phyloP scores from a whole-genome alignment of 2,797 vertebrate genomes.

The Momotus momota region DNA sequence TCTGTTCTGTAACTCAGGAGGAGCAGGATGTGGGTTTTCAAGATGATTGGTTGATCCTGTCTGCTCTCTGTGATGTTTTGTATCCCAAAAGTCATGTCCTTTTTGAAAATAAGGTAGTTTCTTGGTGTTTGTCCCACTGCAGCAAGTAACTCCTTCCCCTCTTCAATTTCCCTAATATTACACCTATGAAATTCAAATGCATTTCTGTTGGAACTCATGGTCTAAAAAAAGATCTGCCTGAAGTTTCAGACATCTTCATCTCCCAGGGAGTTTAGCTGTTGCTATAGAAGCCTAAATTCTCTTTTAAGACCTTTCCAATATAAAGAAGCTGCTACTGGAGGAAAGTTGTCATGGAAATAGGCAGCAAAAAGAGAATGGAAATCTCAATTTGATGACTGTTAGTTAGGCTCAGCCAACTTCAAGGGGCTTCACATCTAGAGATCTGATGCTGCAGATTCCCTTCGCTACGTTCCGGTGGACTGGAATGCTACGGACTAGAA shows the following conservation, averaged over 20 bases:
- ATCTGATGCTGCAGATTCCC: neutral
- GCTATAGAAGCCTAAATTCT: constrained; percentile 62
- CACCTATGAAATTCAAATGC: too few relatives aligned
- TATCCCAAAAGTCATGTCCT: neutral
- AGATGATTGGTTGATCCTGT: constrained; percentile 35
- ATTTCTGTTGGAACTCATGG: neutral
- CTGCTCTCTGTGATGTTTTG: neutral
- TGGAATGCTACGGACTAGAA: neutral
- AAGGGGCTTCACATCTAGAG: neutral
- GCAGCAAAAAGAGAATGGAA: constrained; percentile 39
- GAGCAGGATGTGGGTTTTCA: constrained; percentile 57
- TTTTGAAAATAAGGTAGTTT: neutral
- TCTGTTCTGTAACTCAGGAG: neutral
- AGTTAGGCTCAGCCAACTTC: neutral
- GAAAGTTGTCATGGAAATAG: constrained; percentile 69
- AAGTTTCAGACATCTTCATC: constrained; percentile 43
- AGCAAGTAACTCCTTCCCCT: neutral
- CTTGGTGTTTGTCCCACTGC: constrained; percentile 11
- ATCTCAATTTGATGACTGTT: constrained; percentile 5
- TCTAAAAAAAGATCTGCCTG: constrained; percentile 33
- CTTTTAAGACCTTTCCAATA: constrained; percentile 41
- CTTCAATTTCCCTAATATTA: neutral
- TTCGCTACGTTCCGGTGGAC: neutral
- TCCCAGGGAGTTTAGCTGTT: constrained; percentile 56
- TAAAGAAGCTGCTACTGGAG: constrained; percentile 19